phyloP scores from a whole-genome alignment of 2,888 invertebrate species.

The Coecobrya sp. region DNA sequence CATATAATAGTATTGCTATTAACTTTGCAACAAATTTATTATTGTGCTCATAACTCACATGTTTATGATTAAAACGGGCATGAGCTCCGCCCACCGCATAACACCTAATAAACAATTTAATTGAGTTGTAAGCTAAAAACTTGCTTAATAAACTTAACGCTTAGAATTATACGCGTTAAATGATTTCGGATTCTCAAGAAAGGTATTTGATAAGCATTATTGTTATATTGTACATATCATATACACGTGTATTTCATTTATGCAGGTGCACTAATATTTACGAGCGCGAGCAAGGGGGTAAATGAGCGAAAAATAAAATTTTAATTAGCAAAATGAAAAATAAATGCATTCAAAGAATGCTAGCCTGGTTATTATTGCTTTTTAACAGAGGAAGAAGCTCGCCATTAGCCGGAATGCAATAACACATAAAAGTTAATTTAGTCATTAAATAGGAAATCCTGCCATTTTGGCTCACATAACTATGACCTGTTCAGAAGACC shows the following conservation, averaged over 20 bases:
- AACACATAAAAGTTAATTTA: conserved; percentile 55
- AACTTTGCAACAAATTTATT: not conserved
- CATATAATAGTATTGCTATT: not conserved
- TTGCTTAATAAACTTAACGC: conserved; percentile 8
- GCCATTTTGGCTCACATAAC: not conserved
- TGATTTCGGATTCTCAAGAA: not conserved
- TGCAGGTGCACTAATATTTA: not conserved
- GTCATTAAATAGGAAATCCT: conserved; percentile 68
- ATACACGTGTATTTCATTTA: not conserved
- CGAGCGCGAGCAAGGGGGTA: not conserved
- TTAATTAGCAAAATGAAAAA: conserved; percentile 23
- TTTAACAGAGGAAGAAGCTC: conserved; percentile 52
- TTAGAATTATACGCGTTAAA: not conserved
- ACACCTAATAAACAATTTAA: conserved; percentile 77
- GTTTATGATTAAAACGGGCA: conserved; percentile 38
- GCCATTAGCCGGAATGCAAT: not conserved
- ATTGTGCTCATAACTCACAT: conserved; percentile 54
- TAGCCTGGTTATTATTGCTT: not conserved
- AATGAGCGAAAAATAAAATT: conserved; percentile 39
- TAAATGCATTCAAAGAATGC: not conserved
- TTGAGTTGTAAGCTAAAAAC: conserved; percentile 67
- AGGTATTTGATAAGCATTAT: not conserved
- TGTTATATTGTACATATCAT: not conserved
- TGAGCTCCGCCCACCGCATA: conserved; percentile 45
- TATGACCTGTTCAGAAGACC: conserved; percentile 4